These are phyloP conservation scores for Ooceraea biroi DNA, from an alignment of 1,140 invertebrate genomes.

Conservation along the genomic window DNA sequence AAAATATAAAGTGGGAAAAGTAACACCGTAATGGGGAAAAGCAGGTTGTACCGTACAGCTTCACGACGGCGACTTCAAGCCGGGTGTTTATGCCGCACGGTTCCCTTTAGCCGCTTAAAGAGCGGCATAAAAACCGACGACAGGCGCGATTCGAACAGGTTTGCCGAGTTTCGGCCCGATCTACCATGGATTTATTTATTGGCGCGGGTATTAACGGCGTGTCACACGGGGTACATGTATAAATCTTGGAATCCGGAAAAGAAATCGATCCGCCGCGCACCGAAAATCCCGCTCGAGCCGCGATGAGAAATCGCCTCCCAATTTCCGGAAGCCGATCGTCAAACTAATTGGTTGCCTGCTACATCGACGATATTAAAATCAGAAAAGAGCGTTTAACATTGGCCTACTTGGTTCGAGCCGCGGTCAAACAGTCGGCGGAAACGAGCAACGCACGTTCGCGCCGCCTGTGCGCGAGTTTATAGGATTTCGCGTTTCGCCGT, in stretches of 20 bases:
- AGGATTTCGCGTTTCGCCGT: conserved; percentile 27
- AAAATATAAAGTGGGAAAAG: conserved; percentile 31
- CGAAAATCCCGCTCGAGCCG: too few relatives aligned
- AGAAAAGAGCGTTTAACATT: neutral
- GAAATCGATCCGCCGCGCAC: conserved; percentile 37
- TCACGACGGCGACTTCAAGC: neutral
- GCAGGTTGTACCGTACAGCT: neutral
- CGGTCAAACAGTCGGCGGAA: neutral
- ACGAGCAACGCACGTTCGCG: too few relatives aligned
- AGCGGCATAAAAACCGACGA: conserved; percentile 15
- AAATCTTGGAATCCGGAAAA: conserved; percentile 59
- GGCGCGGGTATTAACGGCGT: conserved; percentile 38
- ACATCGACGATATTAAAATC: neutral
- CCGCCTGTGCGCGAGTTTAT: conserved; percentile 5
- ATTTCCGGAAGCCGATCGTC: conserved; percentile 38
- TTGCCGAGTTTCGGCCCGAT: conserved; percentile 43
- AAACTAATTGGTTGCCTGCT: too few relatives aligned
- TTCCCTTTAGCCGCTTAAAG: conserved; percentile 18
- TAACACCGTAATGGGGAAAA: neutral
- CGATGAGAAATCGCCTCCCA: neutral
- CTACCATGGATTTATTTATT: conserved; percentile 56
- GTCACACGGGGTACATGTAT: neutral
- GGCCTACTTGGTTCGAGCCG: neutral
- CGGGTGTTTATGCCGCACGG: neutral
- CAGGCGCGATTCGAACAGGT: conserved; percentile 55